A percentile compares a stretch with the other conserved stretches of the same genome.
Conservation (phyloP, 35 echinoderm and acorn worm species). For the Ophiothrix spiculata region DNA sequence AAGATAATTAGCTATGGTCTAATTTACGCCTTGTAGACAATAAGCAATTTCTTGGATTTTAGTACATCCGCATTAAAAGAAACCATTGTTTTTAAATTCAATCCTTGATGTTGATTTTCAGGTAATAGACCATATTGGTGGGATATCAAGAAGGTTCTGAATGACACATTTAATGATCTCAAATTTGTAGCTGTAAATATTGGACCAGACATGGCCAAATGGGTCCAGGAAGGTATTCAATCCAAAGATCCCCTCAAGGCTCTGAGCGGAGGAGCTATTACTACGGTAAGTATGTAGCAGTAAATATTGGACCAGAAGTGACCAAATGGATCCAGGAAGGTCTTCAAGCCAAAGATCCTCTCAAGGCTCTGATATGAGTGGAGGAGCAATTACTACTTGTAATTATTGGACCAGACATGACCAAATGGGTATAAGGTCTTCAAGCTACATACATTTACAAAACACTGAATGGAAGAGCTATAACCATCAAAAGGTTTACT, state of each 20-base stretch:
- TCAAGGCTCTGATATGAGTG: background rate
- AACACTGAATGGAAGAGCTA: too few relatives aligned
- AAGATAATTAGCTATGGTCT: too few relatives aligned
- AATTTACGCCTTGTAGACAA: too few relatives aligned
- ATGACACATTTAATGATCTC: background rate
- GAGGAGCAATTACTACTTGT: background rate
- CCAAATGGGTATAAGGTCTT: background rate
- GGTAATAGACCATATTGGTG: background rate
- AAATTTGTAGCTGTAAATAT: background rate
- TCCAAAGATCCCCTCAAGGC: background rate
- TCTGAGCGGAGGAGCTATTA: background rate
- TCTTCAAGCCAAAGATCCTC: background rate
- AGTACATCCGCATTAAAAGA: too few relatives aligned
- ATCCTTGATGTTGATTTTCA: too few relatives aligned
- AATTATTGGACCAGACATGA: background rate
- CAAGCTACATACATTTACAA: too few relatives aligned
- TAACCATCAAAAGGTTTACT: too few relatives aligned
- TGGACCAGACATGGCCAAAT: background rate
- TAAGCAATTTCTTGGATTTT: too few relatives aligned
- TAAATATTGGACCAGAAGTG: background rate
- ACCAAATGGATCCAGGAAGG: background rate
- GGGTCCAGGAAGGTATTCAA: background rate
- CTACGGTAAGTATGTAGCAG: background rate
- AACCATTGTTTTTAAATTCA: too few relatives aligned
- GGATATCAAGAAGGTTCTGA: background rate